These are phyloP conservation scores for Aplodontia rufa DNA, from an alignment of 2,113 vertebrate genomes.

Conservation along the genomic window DNA sequence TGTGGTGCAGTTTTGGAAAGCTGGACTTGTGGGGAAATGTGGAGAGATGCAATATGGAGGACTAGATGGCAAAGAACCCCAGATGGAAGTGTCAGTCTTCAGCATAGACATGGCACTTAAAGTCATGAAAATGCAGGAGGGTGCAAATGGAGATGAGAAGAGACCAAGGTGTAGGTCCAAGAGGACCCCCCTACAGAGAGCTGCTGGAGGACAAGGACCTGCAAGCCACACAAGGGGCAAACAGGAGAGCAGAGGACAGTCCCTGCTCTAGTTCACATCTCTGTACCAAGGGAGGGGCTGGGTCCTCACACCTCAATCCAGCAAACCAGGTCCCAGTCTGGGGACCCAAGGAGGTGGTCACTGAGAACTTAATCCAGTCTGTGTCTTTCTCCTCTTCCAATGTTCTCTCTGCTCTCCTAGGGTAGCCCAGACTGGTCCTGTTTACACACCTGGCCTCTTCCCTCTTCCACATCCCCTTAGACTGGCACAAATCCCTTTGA, in stretches of 20 bases:
- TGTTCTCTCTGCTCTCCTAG: neutral
- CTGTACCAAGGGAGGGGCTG: too few relatives aligned
- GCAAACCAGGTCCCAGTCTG: too few relatives aligned
- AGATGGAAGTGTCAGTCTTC: neutral
- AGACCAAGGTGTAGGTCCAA: neutral
- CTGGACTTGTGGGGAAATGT: neutral
- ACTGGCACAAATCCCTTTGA: neutral
- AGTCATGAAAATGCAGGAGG: neutral
- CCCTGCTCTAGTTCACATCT: too few relatives aligned
- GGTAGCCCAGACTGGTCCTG: neutral
- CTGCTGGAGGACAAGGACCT: too few relatives aligned
- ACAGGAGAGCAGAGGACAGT: too few relatives aligned
- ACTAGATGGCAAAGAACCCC: too few relatives aligned
- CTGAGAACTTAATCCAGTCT: too few relatives aligned
- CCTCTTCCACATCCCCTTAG: neutral
- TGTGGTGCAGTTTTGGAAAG: neutral
- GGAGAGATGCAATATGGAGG: neutral
- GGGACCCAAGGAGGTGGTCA: too few relatives aligned
- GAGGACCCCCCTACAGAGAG: neutral
- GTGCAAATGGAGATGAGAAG: neutral
- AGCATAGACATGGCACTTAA: neutral
- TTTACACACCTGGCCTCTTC: neutral
- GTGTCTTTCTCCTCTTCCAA: neutral
- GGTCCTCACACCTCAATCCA: too few relatives aligned
- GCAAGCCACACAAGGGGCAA: too few relatives aligned